Evolutionary conservation across 2,888 invertebrate genomes (phyloP).

Genomic region (Corythucha ciliata): DNA sequence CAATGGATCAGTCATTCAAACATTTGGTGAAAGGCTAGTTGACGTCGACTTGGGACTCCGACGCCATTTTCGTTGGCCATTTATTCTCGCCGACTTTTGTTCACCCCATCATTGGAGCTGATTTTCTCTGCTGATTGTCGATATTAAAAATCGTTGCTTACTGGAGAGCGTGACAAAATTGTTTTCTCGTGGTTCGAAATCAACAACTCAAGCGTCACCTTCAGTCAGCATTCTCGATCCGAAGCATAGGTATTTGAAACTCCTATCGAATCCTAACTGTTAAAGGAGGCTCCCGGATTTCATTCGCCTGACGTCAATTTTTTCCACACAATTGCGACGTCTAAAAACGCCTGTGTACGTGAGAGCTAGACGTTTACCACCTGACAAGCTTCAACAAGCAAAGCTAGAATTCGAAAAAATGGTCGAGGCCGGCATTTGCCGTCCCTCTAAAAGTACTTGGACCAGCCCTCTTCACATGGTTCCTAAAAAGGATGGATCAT

Average conservation of each 20-base stretch:
- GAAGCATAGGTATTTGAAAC: slow-evolving; percentile 1
- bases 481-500: slow-evolving; percentile 32
- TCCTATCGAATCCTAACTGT: neutral
- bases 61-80: neutral
- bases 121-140: slow-evolving; percentile 1
- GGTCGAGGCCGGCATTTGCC: slow-evolving; percentile 29
- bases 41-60: slow-evolving; percentile 1
- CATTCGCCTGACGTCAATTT: neutral
- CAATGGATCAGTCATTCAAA: slow-evolving; percentile 3
- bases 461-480: slow-evolving; percentile 34
- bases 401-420: slow-evolving; percentile 31
- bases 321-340: slow-evolving; percentile 10
- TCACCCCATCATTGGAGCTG: neutral
- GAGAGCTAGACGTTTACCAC: slow-evolving; percentile 30
- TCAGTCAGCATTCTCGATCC: neutral
- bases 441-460: slow-evolving; percentile 31
- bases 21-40: neutral
- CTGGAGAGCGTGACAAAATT: neutral
- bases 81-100: neutral
- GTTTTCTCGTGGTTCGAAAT: neutral
- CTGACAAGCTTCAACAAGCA: slow-evolving; percentile 26
- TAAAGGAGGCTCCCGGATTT: slow-evolving; percentile 1
- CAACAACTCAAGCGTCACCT: neutral
- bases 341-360: slow-evolving; percentile 30
- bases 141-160: neutral